Conservation (phyloP, 2,888 invertebrate species). For the Nemurella pictetii region DNA sequence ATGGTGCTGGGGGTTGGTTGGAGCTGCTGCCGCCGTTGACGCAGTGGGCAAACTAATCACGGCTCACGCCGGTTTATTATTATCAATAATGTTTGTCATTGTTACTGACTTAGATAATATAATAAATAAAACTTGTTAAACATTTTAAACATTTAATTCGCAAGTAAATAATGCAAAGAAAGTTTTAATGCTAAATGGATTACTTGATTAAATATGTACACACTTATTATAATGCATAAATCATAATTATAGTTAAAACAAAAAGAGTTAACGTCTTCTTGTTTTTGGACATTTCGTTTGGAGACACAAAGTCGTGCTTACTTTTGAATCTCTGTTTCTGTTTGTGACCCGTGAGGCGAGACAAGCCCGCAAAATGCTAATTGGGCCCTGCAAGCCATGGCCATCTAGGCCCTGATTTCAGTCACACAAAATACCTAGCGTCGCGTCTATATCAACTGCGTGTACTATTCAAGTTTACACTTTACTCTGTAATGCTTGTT, state of each 20-base stretch:
- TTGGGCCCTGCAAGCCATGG: not conserved
- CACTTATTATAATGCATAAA: not conserved
- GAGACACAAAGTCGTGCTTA: not conserved
- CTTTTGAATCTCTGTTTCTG: not conserved
- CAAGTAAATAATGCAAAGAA: conserved; percentile 3
- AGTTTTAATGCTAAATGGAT: not conserved
- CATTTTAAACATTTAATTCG: conserved; percentile 18
- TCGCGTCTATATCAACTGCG: not conserved
- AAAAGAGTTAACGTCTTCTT: not conserved
- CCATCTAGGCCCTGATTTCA: not conserved
- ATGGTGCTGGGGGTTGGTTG: conserved; percentile 37
- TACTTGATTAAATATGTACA: not conserved
- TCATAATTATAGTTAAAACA: not conserved
- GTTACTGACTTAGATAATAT: conserved; percentile 38
- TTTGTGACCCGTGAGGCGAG: not conserved
- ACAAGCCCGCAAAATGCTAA: not conserved
- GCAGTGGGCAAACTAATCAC: not conserved
- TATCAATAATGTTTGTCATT: conserved; percentile 40
- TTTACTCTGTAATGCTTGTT: conserved; percentile 13
- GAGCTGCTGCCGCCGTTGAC: not conserved
- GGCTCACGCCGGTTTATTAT: not conserved
- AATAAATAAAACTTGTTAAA: conserved; percentile 32
- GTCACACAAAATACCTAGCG: not conserved
- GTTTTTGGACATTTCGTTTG: not conserved
- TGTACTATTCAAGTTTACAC: not conserved